Base-by-base conservation (phyloP, 1,140 invertebrate species). In the Portunus trituberculatus region DNA sequence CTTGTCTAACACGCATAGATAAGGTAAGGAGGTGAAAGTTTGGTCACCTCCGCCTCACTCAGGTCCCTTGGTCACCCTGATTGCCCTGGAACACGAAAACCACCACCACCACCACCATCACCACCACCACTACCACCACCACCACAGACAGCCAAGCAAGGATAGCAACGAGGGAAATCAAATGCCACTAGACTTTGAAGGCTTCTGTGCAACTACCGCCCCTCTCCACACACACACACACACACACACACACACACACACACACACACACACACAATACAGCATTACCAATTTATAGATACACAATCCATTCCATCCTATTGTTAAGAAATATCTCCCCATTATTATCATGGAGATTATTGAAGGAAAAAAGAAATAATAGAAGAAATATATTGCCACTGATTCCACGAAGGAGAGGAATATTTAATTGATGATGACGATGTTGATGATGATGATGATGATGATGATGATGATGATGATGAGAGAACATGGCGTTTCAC, bases 171-270 rank as follows among this genome's bases (percentile, higher is more conserved):
- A 76, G 67, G 67, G 67, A 76, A 76, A 76, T 76, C n/a, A 76
- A 76, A 76, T 76, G 67, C 67, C 67, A 76, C 67, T 76, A 20
- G 67, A 76, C 67, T 20, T 76, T n/a, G 67, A 76, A 76, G 67
- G 67, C 25, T 76, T 76, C 25, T 76, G 16, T 76, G 20, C 16
- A 7, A n/a, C 67, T n/a, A 7, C 16, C n/a, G 20, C 67, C 16
- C 1, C 52, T 14, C 52, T 1, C 2, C 1, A 12, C 10, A 0
- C 8, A 59, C 52, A 59, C 52, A 59, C 52, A 59, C 52, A 59
- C 52, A 59, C 52, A 59, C 52, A 59, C 52, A 59, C 52, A 59
- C 52, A 59, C 52, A 59, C 16, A 52, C 48, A 6, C 48, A 52
- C 48, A 52, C 48, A 59, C 52, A 59, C 52, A 59, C 52, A 59